These are phyloP conservation scores for Urocitellus parryii DNA, from an alignment of 2,113 vertebrate species.

Conservation along the genomic window DNA sequence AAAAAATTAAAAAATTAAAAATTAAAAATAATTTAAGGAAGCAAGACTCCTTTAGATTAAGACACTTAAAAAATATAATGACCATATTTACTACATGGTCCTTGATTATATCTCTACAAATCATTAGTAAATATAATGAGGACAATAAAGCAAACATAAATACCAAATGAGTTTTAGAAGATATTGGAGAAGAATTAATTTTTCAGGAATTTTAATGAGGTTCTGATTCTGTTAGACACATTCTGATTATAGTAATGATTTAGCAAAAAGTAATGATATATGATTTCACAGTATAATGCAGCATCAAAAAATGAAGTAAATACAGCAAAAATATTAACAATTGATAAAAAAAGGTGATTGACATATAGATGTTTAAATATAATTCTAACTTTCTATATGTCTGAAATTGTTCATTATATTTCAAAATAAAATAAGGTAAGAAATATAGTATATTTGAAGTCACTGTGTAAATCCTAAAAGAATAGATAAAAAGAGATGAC, in stretches of 20 bases:
- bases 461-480: neutral
- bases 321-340: neutral
- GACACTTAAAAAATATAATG: neutral
- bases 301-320: neutral
- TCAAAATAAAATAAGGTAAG: slow-evolving; percentile 14
- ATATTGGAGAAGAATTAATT: neutral
- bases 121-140: neutral
- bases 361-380: neutral
- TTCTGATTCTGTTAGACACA: neutral
- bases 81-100: neutral
- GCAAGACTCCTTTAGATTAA: neutral
- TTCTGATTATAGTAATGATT: neutral
- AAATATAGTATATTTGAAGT: slow-evolving; percentile 27
- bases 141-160: neutral
- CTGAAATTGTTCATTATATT: neutral
- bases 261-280: neutral
- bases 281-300: slow-evolving; percentile 33
- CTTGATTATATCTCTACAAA: neutral
- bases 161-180: neutral
- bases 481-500: neutral
- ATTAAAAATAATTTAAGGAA: neutral
- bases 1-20: no score
- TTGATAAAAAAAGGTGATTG: neutral
- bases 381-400: neutral
- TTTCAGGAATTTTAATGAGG: neutral